These are phyloP conservation scores for Nymphalis io DNA, from an alignment of 1,140 invertebrate species.

Conservation along the genomic window DNA sequence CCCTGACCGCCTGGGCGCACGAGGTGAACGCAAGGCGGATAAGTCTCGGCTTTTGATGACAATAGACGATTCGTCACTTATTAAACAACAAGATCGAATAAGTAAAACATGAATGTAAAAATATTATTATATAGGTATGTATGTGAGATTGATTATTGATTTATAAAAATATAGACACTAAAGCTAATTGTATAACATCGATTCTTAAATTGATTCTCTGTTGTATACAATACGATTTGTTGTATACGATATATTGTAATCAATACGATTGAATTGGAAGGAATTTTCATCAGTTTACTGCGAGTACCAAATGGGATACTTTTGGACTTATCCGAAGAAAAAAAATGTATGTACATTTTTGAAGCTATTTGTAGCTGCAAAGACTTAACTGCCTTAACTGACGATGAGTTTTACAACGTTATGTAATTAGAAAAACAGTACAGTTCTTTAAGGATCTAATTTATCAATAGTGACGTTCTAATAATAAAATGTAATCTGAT, in stretches of 20 bases:
- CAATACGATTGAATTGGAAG: too few species aligned
- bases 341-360: background rate
- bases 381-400: too few species aligned
- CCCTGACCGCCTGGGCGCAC: conserved; percentile 52
- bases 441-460: background rate
- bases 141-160: too few species aligned
- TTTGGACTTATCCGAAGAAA: background rate
- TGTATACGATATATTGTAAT: too few species aligned
- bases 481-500: conserved; percentile 3
- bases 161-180: too few species aligned
- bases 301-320: too few species aligned
- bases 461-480: background rate
- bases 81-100: background rate
- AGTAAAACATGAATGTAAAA: background rate
- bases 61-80: conserved; percentile 31
- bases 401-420: too few species aligned
- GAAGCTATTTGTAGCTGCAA: too few species aligned
- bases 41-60: conserved; percentile 46
- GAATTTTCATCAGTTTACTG: background rate
- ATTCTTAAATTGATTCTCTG: background rate
- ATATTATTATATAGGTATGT: too few species aligned
- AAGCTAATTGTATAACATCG: background rate
- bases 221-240: too few species aligned
- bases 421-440: too few species aligned
- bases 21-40: conserved; percentile 44